Evolutionary conservation across 2,888 invertebrate species (phyloP).

Genomic region (Pandemis corylana): DNA sequence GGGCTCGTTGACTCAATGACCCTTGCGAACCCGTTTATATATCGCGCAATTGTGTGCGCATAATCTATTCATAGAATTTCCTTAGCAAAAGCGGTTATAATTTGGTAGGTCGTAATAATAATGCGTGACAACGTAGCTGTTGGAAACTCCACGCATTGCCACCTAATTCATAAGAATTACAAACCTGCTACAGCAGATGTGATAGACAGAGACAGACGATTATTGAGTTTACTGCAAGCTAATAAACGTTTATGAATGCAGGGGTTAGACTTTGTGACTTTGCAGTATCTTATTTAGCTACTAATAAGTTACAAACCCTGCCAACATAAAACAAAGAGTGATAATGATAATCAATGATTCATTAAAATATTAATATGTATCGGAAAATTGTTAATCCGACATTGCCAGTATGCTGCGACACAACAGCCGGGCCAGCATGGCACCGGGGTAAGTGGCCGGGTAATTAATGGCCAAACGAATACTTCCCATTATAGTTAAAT

Average conservation of each 20-base stretch:
- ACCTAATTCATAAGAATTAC: too few relatives aligned
- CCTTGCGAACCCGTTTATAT: slow-evolving; percentile 24
- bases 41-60: slow-evolving; percentile 13
- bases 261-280: too few relatives aligned
- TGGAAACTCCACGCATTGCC: neutral
- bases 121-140: neutral
- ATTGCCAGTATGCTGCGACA: slow-evolving; percentile 32
- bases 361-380: slow-evolving; percentile 27
- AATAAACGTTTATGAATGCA: too few relatives aligned
- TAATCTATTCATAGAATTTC: slow-evolving; percentile 6
- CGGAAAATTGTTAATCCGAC: slow-evolving; percentile 28
- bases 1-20: slow-evolving; percentile 36
- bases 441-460: slow-evolving; percentile 64
- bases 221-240: too few relatives aligned
- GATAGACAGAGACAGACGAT: too few relatives aligned
- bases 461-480: slow-evolving; percentile 73
- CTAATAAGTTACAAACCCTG: too few relatives aligned
- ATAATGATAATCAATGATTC: slow-evolving; percentile 3
- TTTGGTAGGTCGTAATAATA: neutral
- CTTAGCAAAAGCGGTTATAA: neutral
- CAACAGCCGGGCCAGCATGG: slow-evolving; percentile 47
- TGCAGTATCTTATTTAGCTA: too few relatives aligned
- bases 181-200: too few relatives aligned
- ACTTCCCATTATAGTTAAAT: slow-evolving; percentile 59
- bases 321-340: neutral